Base-by-base conservation (phyloP, 2,797 vertebrate genomes). In the Bovichtus diacanthus region DNA sequence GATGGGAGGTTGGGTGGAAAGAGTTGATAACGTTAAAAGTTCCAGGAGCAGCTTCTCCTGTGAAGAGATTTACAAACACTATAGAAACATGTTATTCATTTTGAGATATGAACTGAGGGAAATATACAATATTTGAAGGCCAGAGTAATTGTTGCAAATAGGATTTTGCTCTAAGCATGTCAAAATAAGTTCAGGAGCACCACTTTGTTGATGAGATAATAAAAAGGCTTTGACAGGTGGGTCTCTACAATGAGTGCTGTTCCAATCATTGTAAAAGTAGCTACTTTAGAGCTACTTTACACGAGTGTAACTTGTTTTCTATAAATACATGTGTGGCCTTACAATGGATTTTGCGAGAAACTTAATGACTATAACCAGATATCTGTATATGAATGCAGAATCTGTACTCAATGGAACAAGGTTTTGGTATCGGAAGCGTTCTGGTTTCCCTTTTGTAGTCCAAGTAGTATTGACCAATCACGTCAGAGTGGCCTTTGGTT, bases 11-110 rank as follows among this genome's bases (percentile, higher is more conserved):
- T 63, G 25, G 43, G 31, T 41, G 47, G 46, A 59, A 47, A 46
- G 39, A 72, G 23, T 53, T 1, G 55, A 67, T 70, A 46, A 80
- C 58, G 61, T 54, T 51, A 64, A 9, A 49, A 76, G 50, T 53
- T 65, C 21, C 53, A 64, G 31, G 34, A 70, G 46, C 19, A 61
- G 38, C 25, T n/a, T 2, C 25, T 50, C 18, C n/a, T 53, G 19
- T 68, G 29, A 50, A 46, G 10, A 58, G 12, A 56, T 29, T 46
- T 70, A 31, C 11, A n/a, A n/a, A 36, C 41, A 43, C 6, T 25
- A 54, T 19, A 46, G 2, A 16, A 19, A 23, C 5, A 29, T 29
- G 34, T 16, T 16, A 16, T 34, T 34, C 34, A 31, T 34, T 34
- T 19, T 38, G 27, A 3, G 18, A 3, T 46, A 56, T 31, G 6